These are phyloP conservation scores for Lithobates pipiens DNA, from an alignment of 2,797 vertebrate species.

Conservation along the genomic window DNA sequence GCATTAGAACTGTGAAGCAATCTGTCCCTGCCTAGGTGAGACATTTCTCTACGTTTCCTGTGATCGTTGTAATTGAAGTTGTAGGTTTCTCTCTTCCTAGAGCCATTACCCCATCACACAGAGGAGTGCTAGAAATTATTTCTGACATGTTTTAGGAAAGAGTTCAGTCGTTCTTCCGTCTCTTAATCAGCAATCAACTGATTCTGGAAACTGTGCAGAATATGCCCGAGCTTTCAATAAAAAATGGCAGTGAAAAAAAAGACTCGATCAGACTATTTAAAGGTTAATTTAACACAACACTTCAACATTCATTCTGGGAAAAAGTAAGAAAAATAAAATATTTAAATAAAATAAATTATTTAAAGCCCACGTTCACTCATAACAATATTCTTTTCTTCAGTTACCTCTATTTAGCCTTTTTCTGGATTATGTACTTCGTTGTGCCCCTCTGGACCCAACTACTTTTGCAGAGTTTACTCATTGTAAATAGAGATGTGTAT, in stretches of 20 bases:
- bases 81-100: constrained; percentile 6
- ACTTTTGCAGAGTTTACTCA: too few relatives aligned
- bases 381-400: too few relatives aligned
- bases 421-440: too few relatives aligned
- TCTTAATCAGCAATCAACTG: constrained; percentile 35
- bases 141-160: constrained; percentile 53
- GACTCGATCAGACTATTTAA: neutral
- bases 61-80: constrained; percentile 5
- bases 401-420: too few relatives aligned
- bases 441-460: too few relatives aligned
- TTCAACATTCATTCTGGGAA: too few relatives aligned
- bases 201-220: constrained; percentile 4
- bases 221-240: neutral
- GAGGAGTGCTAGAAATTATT: constrained; percentile 35
- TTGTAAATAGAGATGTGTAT: too few relatives aligned
- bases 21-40: neutral
- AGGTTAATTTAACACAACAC: neutral
- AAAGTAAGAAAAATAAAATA: too few relatives aligned
- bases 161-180: constrained; percentile 45
- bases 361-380: too few relatives aligned
- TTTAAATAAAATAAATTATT: neutral
- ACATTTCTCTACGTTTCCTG: neutral
- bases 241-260: neutral
- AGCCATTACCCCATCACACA: constrained; percentile 50
- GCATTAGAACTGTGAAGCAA: constrained; percentile 2